Evolutionary conservation across 2,113 vertebrate genomes (phyloP).

Genomic region (Saccopteryx leptura): DNA sequence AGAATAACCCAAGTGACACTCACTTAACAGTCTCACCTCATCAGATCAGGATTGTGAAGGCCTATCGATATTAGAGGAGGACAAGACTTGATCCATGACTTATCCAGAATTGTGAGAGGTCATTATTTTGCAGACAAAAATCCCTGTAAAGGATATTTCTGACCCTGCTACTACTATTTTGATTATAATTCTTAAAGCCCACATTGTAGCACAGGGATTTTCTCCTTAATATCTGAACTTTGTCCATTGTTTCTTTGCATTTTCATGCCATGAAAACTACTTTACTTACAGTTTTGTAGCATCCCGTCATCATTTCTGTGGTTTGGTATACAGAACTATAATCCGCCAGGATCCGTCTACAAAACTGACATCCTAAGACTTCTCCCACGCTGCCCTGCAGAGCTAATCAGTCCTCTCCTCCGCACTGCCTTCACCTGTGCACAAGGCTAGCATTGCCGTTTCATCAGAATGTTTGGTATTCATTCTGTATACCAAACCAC

Average conservation of each 20-base stretch:
- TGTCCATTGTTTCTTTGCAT: not conserved
- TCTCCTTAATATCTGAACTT: not conserved
- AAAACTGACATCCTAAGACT: not conserved
- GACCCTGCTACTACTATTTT: not conserved
- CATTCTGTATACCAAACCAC: not conserved
- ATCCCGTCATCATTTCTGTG: not conserved
- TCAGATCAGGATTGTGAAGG: not conserved
- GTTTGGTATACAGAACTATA: not conserved
- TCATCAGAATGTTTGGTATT: not conserved
- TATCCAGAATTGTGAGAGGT: not conserved
- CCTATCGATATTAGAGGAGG: not conserved
- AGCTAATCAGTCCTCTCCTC: not conserved
- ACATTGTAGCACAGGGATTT: not conserved
- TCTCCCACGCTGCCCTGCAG: too few species aligned
- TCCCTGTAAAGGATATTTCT: not conserved
- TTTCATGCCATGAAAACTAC: not conserved
- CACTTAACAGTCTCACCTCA: not conserved
- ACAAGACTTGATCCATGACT: not conserved
- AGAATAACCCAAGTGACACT: not conserved
- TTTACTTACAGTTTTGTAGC: not conserved
- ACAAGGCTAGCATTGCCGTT: too few species aligned
- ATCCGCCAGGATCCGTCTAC: not conserved
- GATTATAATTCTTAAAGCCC: not conserved
- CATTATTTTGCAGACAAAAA: not conserved
- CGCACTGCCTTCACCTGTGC: not conserved